Evolutionary conservation across 2,888 invertebrate genomes (phyloP), one percentile per base, ranked within the genome.

Genomic region (Taenaris catops): DNA sequence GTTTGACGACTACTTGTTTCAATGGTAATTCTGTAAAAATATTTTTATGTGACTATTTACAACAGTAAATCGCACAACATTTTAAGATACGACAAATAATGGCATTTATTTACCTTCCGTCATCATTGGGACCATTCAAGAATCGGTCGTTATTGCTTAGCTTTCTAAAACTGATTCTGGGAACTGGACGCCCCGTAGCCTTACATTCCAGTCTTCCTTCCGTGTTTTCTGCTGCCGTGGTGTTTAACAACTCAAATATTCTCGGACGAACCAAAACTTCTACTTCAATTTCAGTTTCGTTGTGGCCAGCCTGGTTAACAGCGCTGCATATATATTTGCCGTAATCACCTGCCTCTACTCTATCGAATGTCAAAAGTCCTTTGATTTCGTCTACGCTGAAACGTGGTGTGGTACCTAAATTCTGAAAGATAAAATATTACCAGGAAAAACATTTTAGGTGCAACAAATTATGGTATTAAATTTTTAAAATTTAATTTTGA

Each of bases 301-400:
- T 91, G 21, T 88, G 87, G 1, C 94, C 96, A 3, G 96, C 96
- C 12, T 89, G 89, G 62, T 96, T 97, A 43, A 89, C 89, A 1
- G 96, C 96, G 12, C 89, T 90, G 63, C 96, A 97, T 33, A 91
- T 92, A 66, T 95, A 96, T 45, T 90, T 89, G 0, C 94, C 95
- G 42, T 92, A 91, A 59, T 96, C 96, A 25, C 92, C 92, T 41
- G 92, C 91, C 54, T 91, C 91, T 0, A 95, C 93, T 46, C 92
- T 89, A 31, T 89, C 92, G 48, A 96, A 92, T 2, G 90, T 91
- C 23, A 96, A 68, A 1, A 91, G 75, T 3, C 96, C 96, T 0
- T 90, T 91, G 41, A 87, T 89, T 41, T 91, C 86, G 53, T 93
- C 91, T 0, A 95, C 94, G 21, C 88, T 86, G 58, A 92, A 93